Conservation (phyloP, 2,888 invertebrate species). For the Kryphioiulus occultus region DNA sequence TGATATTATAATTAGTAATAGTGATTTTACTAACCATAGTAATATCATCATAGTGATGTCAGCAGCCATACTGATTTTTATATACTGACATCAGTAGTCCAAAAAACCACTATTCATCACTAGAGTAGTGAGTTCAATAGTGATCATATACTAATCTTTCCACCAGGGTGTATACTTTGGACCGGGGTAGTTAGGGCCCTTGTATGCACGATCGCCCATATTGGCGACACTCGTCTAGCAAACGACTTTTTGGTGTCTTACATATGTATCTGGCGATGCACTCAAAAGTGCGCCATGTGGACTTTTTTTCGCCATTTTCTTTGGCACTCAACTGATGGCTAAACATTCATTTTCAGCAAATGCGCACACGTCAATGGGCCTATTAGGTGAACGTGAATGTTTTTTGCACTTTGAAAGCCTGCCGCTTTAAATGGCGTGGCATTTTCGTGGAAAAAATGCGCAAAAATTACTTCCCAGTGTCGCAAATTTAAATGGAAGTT, state of each 20-base stretch:
- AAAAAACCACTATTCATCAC: too few species aligned
- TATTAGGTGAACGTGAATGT: constrained; percentile 33
- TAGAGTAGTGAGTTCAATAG: too few species aligned
- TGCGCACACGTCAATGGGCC: constrained; percentile 29
- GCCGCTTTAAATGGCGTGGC: constrained; percentile 13
- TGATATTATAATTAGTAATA: too few species aligned
- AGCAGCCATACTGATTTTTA: too few species aligned
- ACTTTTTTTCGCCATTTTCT: neutral
- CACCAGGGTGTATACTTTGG: neutral
- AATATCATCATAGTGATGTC: too few species aligned
- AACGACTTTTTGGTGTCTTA: neutral
- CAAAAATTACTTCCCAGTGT: constrained; percentile 25
- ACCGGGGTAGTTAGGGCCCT: neutral
- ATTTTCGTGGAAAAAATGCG: neutral
- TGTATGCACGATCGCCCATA: neutral
- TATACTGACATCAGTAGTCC: too few species aligned
- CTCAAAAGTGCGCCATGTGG: neutral
- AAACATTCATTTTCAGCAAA: constrained; percentile 24
- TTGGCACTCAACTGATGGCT: constrained; percentile 22
- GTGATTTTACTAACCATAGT: too few species aligned
- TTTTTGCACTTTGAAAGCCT: constrained; percentile 39
- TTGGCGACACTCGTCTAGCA: neutral
- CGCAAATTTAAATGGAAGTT: constrained; percentile 40
- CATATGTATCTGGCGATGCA: constrained; percentile 7
- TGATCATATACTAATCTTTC: too few species aligned